Base-by-base conservation (phyloP, 2,888 invertebrate species). In the Synanthedon formicaeformis region DNA sequence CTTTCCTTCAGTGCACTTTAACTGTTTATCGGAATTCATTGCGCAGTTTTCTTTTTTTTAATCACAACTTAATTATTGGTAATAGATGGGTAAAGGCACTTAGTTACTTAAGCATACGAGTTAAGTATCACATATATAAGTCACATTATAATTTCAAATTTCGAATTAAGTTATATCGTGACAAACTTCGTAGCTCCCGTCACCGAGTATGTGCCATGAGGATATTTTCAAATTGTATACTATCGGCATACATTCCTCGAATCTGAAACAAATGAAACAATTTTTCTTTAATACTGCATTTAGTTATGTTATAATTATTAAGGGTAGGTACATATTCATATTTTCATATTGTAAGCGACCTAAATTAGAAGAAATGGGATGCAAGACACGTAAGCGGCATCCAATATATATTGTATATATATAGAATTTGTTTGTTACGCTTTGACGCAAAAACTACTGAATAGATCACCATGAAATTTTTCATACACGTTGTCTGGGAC, bases 1-100 rank as follows among this genome's bases (percentile, higher is more conserved):
- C 63, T 75, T 77, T 60, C 59, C 66, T 63, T 77, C 73, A 63
- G 62, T 62, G 61, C 73, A 71, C 55, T 63, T 64, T 56, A 58
- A 57, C 63, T 73, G 71, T 59, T 62, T 67, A 65, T 73, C 69
- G 69, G 77, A 76, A 81, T 85, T 86, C 86, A 86, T 86, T 76
- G 75, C 73, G 68, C 75, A 72, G 74, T 80, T 82, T 81, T 63
- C 71, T 76, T 63, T 58, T 65, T 55, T 63, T n/a, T 8, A 45
- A 13, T 13, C 1, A 45, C 5, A 45, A 1, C 45, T 45, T 45
- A 45, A 45, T 45, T 45, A 13, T 13, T 14, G 45, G 14, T 45
- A 14, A 45, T 45, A 13, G 45, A 13, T 34, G 34, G 60, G 61
- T 60, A 63, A 70, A 71, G 68, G 67, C 69, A 73, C 71, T 68